A percentile compares a stretch with the other conserved stretches of the same genome.
Evolutionary conservation across 2,797 vertebrate genomes (phyloP).

Genomic region (Manis pentadactyla): DNA sequence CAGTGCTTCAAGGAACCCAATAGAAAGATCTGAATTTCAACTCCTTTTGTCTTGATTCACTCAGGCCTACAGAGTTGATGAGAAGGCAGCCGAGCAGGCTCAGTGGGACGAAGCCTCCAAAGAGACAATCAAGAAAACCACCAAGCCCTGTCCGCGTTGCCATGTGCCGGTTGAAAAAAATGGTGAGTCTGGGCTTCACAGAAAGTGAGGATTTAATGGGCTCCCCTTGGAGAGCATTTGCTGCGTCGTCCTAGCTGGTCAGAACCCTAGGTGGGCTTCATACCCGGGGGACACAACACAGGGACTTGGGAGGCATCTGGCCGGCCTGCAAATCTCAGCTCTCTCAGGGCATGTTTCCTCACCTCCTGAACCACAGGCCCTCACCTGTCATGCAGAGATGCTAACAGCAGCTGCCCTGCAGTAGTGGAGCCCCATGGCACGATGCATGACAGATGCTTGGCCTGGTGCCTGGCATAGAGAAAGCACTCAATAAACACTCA

Average conservation of each 20-base stretch:
- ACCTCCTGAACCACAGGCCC: neutral
- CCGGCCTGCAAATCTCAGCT: neutral
- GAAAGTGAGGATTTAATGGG: rapidly evolving
- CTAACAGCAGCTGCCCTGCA: neutral
- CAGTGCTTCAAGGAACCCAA: rapidly evolving
- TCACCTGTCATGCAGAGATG: too few species aligned
- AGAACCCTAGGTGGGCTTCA: rapidly evolving
- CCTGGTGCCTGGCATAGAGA: neutral
- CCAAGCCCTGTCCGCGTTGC: slow-evolving; percentile 93
- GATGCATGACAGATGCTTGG: rapidly evolving
- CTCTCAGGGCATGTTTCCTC: neutral
- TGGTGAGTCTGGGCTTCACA: slow-evolving; percentile 82
- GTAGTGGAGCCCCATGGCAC: neutral
- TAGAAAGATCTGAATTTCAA: rapidly evolving
- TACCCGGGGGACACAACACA: rapidly evolving
- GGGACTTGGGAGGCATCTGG: neutral
- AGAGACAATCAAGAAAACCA: slow-evolving; percentile 91
- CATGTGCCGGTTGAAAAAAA: slow-evolving; percentile 93
- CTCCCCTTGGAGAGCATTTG: rapidly evolving
- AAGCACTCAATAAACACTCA: neutral
- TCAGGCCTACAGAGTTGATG: slow-evolving; percentile 89
- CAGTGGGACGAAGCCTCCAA: slow-evolving; percentile 93
- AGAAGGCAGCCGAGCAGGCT: slow-evolving; percentile 88
- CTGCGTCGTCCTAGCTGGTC: rapidly evolving
- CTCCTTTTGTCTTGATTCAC: neutral